A percentile compares a stretch with the other conserved stretches of the same genome.
phyloP scores from a whole-genome alignment of 2,888 invertebrate species.

The Napeogenes inachia region DNA sequence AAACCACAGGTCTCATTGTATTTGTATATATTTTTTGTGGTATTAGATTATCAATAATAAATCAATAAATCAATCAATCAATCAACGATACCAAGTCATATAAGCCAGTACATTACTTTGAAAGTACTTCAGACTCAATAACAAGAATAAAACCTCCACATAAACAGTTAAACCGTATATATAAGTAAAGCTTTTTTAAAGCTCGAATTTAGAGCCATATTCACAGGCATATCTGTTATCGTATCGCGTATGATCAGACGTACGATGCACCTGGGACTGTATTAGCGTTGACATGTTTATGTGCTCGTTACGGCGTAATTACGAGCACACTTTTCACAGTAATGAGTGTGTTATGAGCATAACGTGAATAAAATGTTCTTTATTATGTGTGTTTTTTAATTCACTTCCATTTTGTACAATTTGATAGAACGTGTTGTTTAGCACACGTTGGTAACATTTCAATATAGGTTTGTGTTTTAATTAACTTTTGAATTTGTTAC shows the following conservation, averaged over 20 bases:
- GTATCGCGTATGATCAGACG: conserved; percentile 21
- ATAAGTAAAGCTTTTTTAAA: background rate
- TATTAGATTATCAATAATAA: too few species aligned
- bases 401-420: background rate
- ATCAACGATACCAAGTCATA: too few species aligned
- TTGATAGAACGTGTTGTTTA: too few species aligned
- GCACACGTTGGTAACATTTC: too few species aligned
- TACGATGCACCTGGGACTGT: conserved; percentile 37
- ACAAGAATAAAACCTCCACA: too few species aligned
- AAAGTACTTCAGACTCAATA: too few species aligned
- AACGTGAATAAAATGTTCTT: conserved; percentile 7
- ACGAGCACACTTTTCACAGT: conserved; percentile 27
- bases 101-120: too few species aligned
- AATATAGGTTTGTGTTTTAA: too few species aligned
- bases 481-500: too few species aligned
- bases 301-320: conserved; percentile 28
- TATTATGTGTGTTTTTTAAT: conserved; percentile 7
- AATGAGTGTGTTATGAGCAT: conserved; percentile 23
- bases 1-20: too few species aligned
- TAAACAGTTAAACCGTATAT: too few species aligned
- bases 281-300: conserved; percentile 36
- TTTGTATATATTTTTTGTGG: background rate
- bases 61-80: too few species aligned
- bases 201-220: conserved; percentile 5
- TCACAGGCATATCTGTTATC: conserved; percentile 18